phyloP scores from a whole-genome alignment of 2,888 invertebrate species.

The Pseudococcus jackbeardsleyi region DNA sequence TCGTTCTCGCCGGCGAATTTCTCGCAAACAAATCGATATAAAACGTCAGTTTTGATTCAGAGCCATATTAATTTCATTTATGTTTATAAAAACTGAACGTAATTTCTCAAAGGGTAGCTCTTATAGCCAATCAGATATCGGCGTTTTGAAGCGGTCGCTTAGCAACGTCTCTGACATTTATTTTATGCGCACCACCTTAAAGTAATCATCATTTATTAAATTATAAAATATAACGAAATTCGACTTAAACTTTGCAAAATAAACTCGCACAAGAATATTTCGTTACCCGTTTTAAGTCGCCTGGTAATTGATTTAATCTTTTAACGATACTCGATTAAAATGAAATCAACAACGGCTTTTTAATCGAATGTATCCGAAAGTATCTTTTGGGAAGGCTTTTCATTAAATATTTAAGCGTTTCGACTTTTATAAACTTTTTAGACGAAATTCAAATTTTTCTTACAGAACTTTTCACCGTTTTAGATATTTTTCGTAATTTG shows the following conservation, averaged over 20 bases:
- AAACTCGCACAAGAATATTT: slow-evolving; percentile 56
- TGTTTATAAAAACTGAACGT: slow-evolving; percentile 60
- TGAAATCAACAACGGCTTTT: slow-evolving; percentile 61
- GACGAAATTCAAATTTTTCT: slow-evolving; percentile 36
- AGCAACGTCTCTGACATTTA: slow-evolving; percentile 64
- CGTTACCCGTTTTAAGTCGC: slow-evolving; percentile 59
- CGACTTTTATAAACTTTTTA: slow-evolving; percentile 60
- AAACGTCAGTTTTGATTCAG: slow-evolving; percentile 61
- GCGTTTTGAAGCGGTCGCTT: slow-evolving; percentile 61
- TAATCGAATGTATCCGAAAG: slow-evolving; percentile 62
- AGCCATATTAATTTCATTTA: slow-evolving; percentile 64
- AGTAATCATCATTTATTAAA: slow-evolving; percentile 64
- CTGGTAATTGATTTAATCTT: slow-evolving; percentile 60
- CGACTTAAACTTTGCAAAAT: slow-evolving; percentile 63
- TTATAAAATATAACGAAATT: slow-evolving; percentile 61
- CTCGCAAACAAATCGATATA: slow-evolving; percentile 59
- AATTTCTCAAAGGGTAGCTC: slow-evolving; percentile 64
- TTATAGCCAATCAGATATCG: slow-evolving; percentile 64
- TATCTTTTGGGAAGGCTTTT: slow-evolving; percentile 58
- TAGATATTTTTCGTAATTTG: no score
- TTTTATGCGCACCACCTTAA: slow-evolving; percentile 64
- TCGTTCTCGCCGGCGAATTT: background rate
- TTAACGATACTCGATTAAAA: slow-evolving; percentile 64
- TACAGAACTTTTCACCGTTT: background rate
- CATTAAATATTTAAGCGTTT: slow-evolving; percentile 61